phyloP scores from a whole-genome alignment of 1,140 invertebrate genomes.

The Cardiocondyla obscurior region DNA sequence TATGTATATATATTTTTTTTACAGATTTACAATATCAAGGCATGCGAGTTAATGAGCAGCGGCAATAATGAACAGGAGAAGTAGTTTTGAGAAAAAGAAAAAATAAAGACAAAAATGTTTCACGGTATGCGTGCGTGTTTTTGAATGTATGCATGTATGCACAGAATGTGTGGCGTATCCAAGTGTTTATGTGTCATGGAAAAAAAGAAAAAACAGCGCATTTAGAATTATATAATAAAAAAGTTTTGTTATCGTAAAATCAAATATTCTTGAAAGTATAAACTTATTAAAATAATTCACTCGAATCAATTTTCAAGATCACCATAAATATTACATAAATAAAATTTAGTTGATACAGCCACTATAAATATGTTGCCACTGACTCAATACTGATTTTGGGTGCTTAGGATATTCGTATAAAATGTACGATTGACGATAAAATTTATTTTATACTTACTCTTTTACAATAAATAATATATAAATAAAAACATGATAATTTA shows the following conservation, averaged over 20 bases:
- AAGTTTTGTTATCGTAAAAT: slow-evolving; percentile 59
- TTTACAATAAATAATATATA: neutral
- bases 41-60: slow-evolving; percentile 44
- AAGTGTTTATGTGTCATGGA: slow-evolving; percentile 62
- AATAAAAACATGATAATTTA: neutral
- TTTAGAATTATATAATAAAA: slow-evolving; percentile 66
- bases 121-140: slow-evolving; percentile 43
- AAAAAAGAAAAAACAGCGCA: slow-evolving; percentile 70
- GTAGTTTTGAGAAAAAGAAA: slow-evolving; percentile 41
- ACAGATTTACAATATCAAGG: slow-evolving; percentile 63
- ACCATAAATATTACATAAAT: neutral
- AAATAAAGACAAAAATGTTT: slow-evolving; percentile 62
- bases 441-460: neutral
- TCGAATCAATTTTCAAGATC: slow-evolving; percentile 8
- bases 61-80: slow-evolving; percentile 18
- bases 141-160: slow-evolving; percentile 6
- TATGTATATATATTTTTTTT: slow-evolving; percentile 37
- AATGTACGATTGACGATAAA: neutral
- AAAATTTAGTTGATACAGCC: slow-evolving; percentile 8
- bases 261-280: slow-evolving; percentile 1
- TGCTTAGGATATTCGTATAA: slow-evolving; percentile 1
- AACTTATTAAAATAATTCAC: slow-evolving; percentile 30
- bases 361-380: slow-evolving; percentile 13
- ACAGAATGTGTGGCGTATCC: slow-evolving; percentile 45
- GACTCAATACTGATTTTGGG: slow-evolving; percentile 11